Base-by-base conservation (phyloP, 2,113 vertebrate species). In the human region DNA sequence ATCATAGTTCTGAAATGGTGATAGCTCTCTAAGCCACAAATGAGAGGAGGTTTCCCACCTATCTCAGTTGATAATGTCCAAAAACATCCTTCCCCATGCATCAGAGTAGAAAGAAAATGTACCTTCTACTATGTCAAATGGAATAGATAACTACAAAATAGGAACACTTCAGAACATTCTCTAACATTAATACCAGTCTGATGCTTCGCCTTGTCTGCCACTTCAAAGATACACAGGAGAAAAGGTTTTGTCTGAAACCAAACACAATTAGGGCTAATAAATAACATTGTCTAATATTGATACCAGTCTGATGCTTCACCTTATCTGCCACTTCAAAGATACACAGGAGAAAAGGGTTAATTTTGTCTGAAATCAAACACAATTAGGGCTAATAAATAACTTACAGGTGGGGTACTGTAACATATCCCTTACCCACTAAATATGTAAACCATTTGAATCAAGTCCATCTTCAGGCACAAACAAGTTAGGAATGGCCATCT, bases 391-490 rank as follows among this genome's bases (percentile, higher is more conserved):
- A 85, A 97, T 64, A 93, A 97, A 82, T 80, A 90, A 90, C 43
- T 40, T 32, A 78, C 64, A 91, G 87, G 61, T 57, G 18, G 79
- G 68, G 89, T 32, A 72, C 70, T 72, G 70, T 75, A 84, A 89
- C 59, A 83, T 64, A 79, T 38, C 38, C 85, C 84, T 82, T 79
- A 70, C 32, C 70, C 80, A 90, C 35, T 57, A 87, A 87, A 76
- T 32, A 82, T 82, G 85, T 95, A 96, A 98, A 97, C 96, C 78
- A 93, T 43, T 89, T 45, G 81, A 92, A 66, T 96, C 95, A 91
- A 90, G 95, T 88, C 78, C 86, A 73, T 70, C 86, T 93, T 84
- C 80, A 97, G 97, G 94, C 96, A 96, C 91, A 86, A 93, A 72
- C 45, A 59, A 83, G 84, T 57, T 81, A 76, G 93, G 72, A 88